Base-by-base conservation (phyloP, 1,140 invertebrate species). In the Ruditapes philippinarum region DNA sequence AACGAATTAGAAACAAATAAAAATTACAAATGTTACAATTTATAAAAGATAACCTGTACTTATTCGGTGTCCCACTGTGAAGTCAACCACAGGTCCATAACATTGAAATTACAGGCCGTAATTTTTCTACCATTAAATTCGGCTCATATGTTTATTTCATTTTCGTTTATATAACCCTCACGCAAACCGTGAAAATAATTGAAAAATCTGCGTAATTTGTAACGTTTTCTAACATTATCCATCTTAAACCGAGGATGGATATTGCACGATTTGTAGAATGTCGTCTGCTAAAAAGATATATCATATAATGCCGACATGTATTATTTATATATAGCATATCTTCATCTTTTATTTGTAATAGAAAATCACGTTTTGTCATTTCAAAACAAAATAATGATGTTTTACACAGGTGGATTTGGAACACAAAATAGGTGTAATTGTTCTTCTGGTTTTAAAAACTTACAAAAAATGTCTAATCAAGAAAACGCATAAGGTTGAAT, bases 141-240 rank as follows among this genome's bases (percentile, higher is more conserved):
- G 25, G 33, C 38, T 81, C 60, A 65, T 81, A 42, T 81, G 79
- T 81, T 81, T 81, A 81, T 81, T 81, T 62, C 79, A 81, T 81
- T 62, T 45, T 45, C 28, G 79, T 81, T 81, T 81, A 81, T 81
- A 65, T 81, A 65, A 38, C 49, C 11, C 57, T 62, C 79, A 81
- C 79, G 79, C 54, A 65, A 28, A 36, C 54, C 60, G 57, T 42
- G 54, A 45, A 81, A 38, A 81, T 81, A 62, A 81, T 81, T 81
- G 79, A 81, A 62, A n/a, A 81, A 40, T 42, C 31, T 62, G 38
- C 60, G 40, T 81, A 62, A 81, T 81, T 81, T 81, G 54, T 81
- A 57, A 80, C 51, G 57, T 54, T 33, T 62, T 65, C 22, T 45
- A 38, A 54, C 60, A 25, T 65, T 57, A 62, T 81, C 79, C 51